Evolutionary conservation across 1,140 invertebrate species (phyloP).

Genomic region (Lamellibrachia luymesi): DNA sequence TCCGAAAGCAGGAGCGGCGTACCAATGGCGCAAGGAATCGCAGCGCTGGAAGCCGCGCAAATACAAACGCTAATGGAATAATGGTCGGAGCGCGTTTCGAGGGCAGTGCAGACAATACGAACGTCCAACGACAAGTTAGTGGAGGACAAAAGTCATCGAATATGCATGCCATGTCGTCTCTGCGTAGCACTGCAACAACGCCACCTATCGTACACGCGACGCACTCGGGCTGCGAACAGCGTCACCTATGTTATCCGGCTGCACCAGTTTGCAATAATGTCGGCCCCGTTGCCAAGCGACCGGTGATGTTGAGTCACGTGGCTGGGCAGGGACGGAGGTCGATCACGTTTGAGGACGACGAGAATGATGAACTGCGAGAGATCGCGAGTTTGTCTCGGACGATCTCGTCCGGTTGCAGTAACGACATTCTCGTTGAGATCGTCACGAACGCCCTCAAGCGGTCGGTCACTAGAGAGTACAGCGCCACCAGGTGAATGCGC

Average conservation of each 20-base stretch:
- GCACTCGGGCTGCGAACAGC: not conserved
- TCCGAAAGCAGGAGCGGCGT: not conserved
- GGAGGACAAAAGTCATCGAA: not conserved
- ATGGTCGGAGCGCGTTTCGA: not conserved
- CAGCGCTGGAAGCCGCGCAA: not conserved
- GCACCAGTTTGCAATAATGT: not conserved
- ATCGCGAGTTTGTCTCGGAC: not conserved
- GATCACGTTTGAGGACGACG: not conserved
- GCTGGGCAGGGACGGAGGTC: not conserved
- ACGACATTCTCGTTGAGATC: not conserved
- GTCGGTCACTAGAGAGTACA: not conserved
- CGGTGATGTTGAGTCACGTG: not conserved
- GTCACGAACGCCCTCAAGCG: slow-evolving; percentile 2
- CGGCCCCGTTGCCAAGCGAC: not conserved
- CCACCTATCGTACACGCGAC: not conserved
- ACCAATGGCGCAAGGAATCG: not conserved
- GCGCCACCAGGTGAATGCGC: not conserved
- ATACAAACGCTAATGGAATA: not conserved
- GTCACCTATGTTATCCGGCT: not conserved
- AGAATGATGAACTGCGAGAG: not conserved
- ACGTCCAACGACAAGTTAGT: not conserved
- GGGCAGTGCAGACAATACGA: not conserved
- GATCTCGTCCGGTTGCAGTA: not conserved
- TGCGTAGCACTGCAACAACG: not conserved
- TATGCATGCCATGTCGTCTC: not conserved